Base-by-base conservation (phyloP, 1,140 invertebrate species). In the Heliconius congener region DNA sequence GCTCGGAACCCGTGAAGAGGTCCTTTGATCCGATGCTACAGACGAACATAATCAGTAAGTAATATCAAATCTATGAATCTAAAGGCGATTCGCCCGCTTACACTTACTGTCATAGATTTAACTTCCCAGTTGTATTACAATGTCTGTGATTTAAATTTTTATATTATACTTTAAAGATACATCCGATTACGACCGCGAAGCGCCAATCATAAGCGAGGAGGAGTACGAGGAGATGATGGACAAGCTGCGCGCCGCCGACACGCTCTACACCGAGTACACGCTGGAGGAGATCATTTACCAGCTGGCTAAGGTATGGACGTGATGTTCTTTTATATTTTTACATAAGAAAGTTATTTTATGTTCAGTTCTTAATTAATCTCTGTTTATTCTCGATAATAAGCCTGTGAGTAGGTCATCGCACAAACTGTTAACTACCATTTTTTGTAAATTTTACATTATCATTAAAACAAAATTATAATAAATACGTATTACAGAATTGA, bases 231-330 rank as follows among this genome's bases (percentile, higher is more conserved):
- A 96, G 81, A 90, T 96, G 79, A 90, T 96, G 86, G 95, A 96
- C n/a, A 94, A 90, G 83, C 84, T 97, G 30, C 95, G 95, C 78
- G 95, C 96, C 8, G 96, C 96, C 0, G 96, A 97, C 84, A 96
- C 96, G 52, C 89, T 96, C 11, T 96, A 97, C 91, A 96, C 96
- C 8, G 96, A 97, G 85, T 97, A 96, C 84, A 96, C 96, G 11
- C 90, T 97, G 46, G 96, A 97, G 90, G 96, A 97, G 89, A 96
- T 97, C 2, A 96, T 97, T 74, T 97, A 97, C 88, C 96, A 97
- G 82, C 91, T 97, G 16, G 96, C 96, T 57, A 97, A 97, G 94
- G 96, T 97, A n/a, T 37, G 0, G 3, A 30, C 18, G 18, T 52
- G 18, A 18, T 18, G 19, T 52, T 52, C 6, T 50, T 50, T 16